A percentile compares a stretch with the other conserved stretches of the same genome.
Evolutionary conservation across 2,888 invertebrate genomes (phyloP).

Genomic region (Horisme vitalbata): DNA sequence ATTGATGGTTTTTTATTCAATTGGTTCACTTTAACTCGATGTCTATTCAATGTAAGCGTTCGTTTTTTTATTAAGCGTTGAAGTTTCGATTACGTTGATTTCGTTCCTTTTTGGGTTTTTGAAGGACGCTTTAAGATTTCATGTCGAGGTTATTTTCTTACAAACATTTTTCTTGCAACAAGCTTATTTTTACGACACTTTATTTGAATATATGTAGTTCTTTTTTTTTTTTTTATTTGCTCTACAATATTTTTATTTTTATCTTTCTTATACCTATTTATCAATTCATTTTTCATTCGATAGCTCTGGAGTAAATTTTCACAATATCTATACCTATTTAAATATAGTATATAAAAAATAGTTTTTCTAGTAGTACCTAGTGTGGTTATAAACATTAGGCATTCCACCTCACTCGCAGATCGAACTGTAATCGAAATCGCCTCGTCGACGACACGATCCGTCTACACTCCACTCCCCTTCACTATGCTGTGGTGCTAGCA

Average conservation of each 20-base stretch:
- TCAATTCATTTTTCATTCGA: no score
- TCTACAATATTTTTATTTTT: neutral
- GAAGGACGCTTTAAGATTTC: constrained; percentile 21
- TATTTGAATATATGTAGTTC: no score
- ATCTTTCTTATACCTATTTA: no score
- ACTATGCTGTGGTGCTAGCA: constrained; percentile 10
- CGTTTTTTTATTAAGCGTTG: constrained; percentile 31
- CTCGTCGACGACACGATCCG: constrained; percentile 8
- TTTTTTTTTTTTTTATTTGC: neutral
- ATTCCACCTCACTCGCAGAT: constrained; percentile 6
- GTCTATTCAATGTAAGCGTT: constrained; percentile 51
- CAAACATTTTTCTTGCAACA: no score
- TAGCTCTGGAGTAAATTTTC: no score
- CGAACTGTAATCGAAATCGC: constrained; percentile 21
- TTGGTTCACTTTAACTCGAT: constrained; percentile 46
- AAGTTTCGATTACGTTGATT: constrained; percentile 47
- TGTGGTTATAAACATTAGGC: no score
- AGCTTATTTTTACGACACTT: neutral
- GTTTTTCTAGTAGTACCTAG: no score
- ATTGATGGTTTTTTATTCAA: constrained; percentile 53
- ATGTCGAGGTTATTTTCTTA: constrained; percentile 10
- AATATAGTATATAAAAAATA: no score
- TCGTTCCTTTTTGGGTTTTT: constrained; percentile 38
- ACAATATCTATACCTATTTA: neutral
- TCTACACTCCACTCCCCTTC: constrained; percentile 14